Percentiles rank a stretch among this genome's conserved stretches.
Evolutionary conservation across 2,797 vertebrate genomes (phyloP).

Genomic region (Amniataba percoides): DNA sequence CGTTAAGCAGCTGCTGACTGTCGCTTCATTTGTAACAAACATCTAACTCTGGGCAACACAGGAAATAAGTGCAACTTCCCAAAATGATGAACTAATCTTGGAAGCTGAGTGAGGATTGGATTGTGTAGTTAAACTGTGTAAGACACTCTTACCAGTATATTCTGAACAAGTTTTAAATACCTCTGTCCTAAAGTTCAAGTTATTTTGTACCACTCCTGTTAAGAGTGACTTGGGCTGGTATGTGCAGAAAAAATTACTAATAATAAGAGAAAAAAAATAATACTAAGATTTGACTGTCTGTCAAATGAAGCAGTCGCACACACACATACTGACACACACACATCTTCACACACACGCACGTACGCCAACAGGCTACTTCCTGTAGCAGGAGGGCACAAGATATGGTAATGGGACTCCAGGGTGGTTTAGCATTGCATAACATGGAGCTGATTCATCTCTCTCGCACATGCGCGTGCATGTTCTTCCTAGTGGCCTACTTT

Average conservation of each 20-base stretch:
- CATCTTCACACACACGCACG: background rate
- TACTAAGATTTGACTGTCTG: too few species aligned
- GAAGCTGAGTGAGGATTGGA: background rate
- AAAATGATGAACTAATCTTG: background rate
- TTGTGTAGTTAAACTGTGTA: background rate
- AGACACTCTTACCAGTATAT: background rate
- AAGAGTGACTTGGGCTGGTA: background rate
- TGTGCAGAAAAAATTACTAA: too few species aligned
- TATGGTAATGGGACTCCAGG: conserved; percentile 58
- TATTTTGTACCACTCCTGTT: background rate
- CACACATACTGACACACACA: conserved; percentile 7
- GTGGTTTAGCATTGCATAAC: conserved; percentile 75
- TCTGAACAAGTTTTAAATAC: background rate
- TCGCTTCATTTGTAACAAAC: background rate
- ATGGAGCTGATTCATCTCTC: conserved; percentile 73
- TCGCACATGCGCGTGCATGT: background rate
- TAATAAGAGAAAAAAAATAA: too few species aligned
- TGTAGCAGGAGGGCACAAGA: conserved; percentile 59
- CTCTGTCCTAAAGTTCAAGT: background rate
- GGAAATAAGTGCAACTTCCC: background rate
- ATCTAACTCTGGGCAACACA: background rate
- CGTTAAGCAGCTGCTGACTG: background rate
- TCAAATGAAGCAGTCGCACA: too few species aligned
- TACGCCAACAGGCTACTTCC: conserved; percentile 48
- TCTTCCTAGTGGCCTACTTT: conserved; percentile 77